phyloP scores from a whole-genome alignment of 2,797 vertebrate genomes.

The Cygnus olor region DNA sequence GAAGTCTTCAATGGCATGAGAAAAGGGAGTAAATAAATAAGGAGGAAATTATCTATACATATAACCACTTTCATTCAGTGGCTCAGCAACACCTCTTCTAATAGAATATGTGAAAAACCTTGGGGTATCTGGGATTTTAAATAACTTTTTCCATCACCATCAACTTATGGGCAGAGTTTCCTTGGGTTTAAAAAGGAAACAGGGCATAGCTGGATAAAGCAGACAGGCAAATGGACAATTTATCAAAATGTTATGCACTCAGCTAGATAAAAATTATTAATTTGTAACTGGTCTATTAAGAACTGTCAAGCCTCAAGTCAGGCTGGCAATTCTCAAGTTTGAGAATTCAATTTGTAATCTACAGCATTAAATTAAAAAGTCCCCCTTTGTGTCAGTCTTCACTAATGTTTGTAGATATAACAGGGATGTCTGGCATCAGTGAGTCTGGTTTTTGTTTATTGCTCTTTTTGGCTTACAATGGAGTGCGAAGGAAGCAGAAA shows the following conservation, averaged over 20 bases:
- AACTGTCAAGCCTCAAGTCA: slow-evolving; percentile 46
- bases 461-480: background rate
- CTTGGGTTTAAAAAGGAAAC: slow-evolving; percentile 11
- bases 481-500: background rate
- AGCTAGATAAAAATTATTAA: slow-evolving; percentile 55
- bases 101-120: background rate
- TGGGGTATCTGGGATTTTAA: background rate
- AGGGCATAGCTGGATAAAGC: background rate
- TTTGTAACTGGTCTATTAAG: slow-evolving; percentile 43
- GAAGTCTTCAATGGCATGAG: background rate
- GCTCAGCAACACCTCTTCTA: background rate
- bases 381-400: slow-evolving; percentile 18
- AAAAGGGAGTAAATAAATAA: background rate
- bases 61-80: background rate
- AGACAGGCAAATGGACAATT: slow-evolving; percentile 43
- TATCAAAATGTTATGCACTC: slow-evolving; percentile 48
- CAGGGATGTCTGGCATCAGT: background rate
- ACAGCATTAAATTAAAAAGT: slow-evolving; percentile 45
- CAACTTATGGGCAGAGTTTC: background rate
- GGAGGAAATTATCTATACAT: background rate
- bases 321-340: slow-evolving; percentile 28
- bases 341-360: slow-evolving; percentile 50
- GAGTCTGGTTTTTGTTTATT: background rate
- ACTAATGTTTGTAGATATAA: background rate
- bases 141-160: background rate